A percentile compares a stretch with the other conserved stretches of the same genome.
phyloP scores from a whole-genome alignment of 2,888 invertebrate species.

The Oscheius sp. region DNA sequence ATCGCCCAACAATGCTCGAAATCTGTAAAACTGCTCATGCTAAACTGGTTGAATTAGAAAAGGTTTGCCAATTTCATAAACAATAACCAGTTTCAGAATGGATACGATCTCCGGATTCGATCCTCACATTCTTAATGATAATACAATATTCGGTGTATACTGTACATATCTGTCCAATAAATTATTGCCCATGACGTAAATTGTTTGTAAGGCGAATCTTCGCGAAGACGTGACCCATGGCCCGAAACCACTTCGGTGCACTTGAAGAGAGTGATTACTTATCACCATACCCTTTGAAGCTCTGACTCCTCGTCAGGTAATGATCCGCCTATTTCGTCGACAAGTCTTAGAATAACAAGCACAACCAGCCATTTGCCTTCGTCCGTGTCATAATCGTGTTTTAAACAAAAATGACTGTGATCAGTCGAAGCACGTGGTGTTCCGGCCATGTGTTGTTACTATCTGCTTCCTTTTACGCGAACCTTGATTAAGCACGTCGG shows the following conservation, averaged over 20 bases:
- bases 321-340: constrained; percentile 34
- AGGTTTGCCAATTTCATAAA: constrained; percentile 1
- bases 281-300: neutral
- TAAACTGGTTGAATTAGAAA: constrained; percentile 28
- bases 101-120: constrained; percentile 24
- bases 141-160: neutral
- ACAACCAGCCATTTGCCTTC: constrained; percentile 2
- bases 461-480: constrained; percentile 9
- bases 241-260: no score
- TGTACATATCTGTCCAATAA: neutral
- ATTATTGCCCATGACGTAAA: neutral
- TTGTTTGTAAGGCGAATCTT: neutral
- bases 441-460: constrained; percentile 1
- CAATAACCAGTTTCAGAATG: constrained; percentile 14
- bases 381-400: constrained; percentile 30
- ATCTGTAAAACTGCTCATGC: constrained; percentile 30
- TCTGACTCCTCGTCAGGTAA: constrained; percentile 20
- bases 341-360: constrained; percentile 31
- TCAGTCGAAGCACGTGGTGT: constrained; percentile 6
- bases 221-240: neutral
- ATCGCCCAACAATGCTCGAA: constrained; percentile 26
- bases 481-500: neutral
- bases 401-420: constrained; percentile 27
- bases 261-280: neutral
- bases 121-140: neutral